Percentiles rank a stretch among this genome's conserved stretches.
Evolutionary conservation across 2,113 vertebrate species (phyloP).

Genomic region (Oreochromis tanganicae): DNA sequence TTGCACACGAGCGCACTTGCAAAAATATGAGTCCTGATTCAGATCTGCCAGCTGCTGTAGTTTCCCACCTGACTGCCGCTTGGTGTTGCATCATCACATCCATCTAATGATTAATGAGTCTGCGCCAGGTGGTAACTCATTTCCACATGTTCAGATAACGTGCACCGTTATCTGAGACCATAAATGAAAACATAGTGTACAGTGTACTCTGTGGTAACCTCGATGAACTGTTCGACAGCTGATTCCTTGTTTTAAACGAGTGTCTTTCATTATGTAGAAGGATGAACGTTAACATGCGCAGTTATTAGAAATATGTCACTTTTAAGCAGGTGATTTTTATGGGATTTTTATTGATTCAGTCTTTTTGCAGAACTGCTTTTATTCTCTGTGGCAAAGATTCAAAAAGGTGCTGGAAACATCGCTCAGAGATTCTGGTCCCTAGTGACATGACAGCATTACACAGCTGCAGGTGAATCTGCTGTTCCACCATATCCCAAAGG

Average conservation of each 20-base stretch:
- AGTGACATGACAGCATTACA: background rate
- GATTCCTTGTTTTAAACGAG: background rate
- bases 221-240: background rate
- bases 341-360: background rate
- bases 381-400: background rate
- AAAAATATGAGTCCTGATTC: constrained; percentile 3
- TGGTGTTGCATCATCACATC: constrained; percentile 39
- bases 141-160: constrained; percentile 18
- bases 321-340: background rate
- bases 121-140: constrained; percentile 32
- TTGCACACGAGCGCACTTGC: background rate
- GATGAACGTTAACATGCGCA: rapidly evolving
- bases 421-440: background rate
- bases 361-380: background rate
- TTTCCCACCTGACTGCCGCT: constrained; percentile 27
- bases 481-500: background rate
- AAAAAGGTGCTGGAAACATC: background rate
- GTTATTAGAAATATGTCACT: background rate
- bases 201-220: background rate
- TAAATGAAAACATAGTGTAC: background rate
- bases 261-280: background rate
- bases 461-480: background rate
- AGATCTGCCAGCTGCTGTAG: constrained; percentile 36
- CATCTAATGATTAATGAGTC: constrained; percentile 53
- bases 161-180: background rate